These are phyloP conservation scores for Pteria penguin DNA, from an alignment of 2,888 invertebrate species.

Conservation along the genomic window DNA sequence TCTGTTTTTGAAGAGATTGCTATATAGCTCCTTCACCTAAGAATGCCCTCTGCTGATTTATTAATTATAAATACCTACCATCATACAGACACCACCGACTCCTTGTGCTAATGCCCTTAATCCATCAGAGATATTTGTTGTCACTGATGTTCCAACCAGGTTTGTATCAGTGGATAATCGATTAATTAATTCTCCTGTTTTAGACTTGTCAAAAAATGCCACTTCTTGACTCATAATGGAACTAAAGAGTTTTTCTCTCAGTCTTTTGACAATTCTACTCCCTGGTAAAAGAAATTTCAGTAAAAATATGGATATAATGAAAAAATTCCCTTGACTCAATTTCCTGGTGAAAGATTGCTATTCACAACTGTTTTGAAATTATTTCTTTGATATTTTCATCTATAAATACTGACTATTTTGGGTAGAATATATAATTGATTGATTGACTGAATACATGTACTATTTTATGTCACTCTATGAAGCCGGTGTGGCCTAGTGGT, in stretches of 20 bases:
- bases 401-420: too few relatives aligned
- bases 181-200: constrained; percentile 95
- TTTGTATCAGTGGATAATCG: constrained; percentile 94
- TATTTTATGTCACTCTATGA: too few relatives aligned
- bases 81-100: constrained; percentile 93
- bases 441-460: too few relatives aligned
- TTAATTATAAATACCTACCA: constrained; percentile 84
- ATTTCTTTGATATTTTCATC: too few relatives aligned
- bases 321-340: too few relatives aligned
- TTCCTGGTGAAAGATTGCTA: too few relatives aligned
- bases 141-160: constrained; percentile 93
- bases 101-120: constrained; percentile 92
- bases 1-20: too few relatives aligned
- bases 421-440: too few relatives aligned
- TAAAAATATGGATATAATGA: too few relatives aligned
- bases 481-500: too few relatives aligned
- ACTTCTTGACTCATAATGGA: constrained; percentile 92
- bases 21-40: too few relatives aligned
- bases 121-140: constrained; percentile 96
- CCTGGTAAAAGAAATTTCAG: constrained; percentile 85
- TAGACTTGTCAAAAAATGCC: constrained; percentile 93
- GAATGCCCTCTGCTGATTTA: background rate
- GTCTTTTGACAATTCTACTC: constrained; percentile 90
- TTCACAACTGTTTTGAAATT: too few relatives aligned
- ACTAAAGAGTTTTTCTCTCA: constrained; percentile 89